phyloP scores from a whole-genome alignment of 2,113 vertebrate genomes.

The Apteryx mantelli region DNA sequence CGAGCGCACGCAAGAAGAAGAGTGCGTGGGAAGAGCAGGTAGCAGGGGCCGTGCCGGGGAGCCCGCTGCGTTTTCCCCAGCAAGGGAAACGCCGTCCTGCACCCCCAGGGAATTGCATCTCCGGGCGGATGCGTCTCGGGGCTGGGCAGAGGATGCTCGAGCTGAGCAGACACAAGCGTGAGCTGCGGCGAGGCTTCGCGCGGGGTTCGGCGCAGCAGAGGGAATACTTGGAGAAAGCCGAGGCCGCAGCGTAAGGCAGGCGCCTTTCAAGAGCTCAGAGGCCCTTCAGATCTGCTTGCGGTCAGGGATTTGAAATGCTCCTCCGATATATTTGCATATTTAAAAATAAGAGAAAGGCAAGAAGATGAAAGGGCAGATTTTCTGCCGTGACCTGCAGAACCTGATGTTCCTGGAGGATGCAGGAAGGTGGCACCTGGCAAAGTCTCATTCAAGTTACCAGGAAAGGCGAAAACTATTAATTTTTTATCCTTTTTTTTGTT shows the following conservation, averaged over 20 bases:
- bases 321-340: conserved; percentile 30
- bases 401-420: fast-evolving
- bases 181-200: not conserved
- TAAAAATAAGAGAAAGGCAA: not conserved
- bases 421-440: not conserved
- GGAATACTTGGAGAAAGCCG: too few species aligned
- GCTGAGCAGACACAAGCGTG: not conserved
- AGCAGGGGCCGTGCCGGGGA: not conserved
- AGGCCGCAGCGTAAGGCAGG: not conserved
- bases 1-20: too few species aligned
- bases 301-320: not conserved
- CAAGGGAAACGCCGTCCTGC: not conserved
- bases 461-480: not conserved
- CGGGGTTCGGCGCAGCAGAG: too few species aligned
- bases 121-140: too few species aligned
- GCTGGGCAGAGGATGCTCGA: not conserved
- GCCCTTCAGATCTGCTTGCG: conserved; percentile 34
- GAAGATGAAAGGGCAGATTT: not conserved
- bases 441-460: not conserved
- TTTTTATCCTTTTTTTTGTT: not conserved
- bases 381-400: not conserved
- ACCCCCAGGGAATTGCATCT: too few species aligned
- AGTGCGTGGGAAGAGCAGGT: too few species aligned
- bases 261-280: conserved; percentile 20
- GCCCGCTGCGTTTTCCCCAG: fast-evolving